Conservation (phyloP, 2,113 vertebrate species). For the Cololabis saira region DNA sequence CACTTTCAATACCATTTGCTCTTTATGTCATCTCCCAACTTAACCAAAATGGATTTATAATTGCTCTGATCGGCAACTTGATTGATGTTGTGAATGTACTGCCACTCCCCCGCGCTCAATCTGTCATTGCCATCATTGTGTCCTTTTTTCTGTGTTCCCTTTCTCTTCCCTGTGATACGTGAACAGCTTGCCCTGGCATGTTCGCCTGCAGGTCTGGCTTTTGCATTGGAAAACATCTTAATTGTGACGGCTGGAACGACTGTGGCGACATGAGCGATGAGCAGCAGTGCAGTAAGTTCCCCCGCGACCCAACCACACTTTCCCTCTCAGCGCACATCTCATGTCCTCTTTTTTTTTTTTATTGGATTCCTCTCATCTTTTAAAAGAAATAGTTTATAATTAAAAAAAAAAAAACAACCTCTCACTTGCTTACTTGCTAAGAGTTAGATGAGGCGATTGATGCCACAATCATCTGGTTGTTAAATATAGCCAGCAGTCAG, state of each 20-base stretch:
- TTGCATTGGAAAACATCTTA: slow-evolving; percentile 68
- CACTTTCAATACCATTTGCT: slow-evolving; percentile 43
- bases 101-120: slow-evolving; percentile 44
- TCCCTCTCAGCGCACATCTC: neutral
- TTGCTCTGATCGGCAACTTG: slow-evolving; percentile 62
- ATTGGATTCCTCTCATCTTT: neutral
- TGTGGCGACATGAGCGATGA: slow-evolving; percentile 85
- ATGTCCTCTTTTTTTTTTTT: neutral
- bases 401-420: neutral
- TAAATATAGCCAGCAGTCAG: neutral
- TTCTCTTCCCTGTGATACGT: slow-evolving; percentile 6
- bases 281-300: slow-evolving; percentile 74
- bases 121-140: slow-evolving; percentile 26
- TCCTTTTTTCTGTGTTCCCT: neutral
- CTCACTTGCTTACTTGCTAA: neutral
- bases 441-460: slow-evolving; percentile 16
- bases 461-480: slow-evolving; percentile 1
- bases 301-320: neutral
- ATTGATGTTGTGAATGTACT: slow-evolving; percentile 50
- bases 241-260: slow-evolving; percentile 84
- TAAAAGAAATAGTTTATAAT: slow-evolving; percentile 4
- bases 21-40: slow-evolving; percentile 48
- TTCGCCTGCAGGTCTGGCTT: slow-evolving; percentile 75
- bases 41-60: slow-evolving; percentile 66
- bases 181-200: slow-evolving; percentile 77